Conservation (phyloP, 2,888 invertebrate species). For the Diadromus collaris region DNA sequence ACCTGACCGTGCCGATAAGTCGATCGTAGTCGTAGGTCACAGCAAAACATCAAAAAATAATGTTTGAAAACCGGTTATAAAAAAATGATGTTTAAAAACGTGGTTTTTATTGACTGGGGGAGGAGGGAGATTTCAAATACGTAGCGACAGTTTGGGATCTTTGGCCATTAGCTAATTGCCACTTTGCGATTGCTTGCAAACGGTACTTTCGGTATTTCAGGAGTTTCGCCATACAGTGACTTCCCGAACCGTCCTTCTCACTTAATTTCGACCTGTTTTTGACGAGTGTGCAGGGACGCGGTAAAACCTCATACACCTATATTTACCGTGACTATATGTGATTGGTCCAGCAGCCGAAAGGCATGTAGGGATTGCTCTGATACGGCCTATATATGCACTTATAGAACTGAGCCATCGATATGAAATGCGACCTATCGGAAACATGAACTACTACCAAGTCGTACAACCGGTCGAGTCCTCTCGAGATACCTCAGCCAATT, state of each 20-base stretch:
- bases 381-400: too few species aligned
- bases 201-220: slow-evolving; percentile 10
- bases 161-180: slow-evolving; percentile 72
- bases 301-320: too few species aligned
- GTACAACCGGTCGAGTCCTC: too few species aligned
- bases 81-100: neutral
- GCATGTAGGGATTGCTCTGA: too few species aligned
- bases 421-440: too few species aligned
- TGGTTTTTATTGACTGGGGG: neutral
- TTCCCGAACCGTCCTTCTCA: neutral
- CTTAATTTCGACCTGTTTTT: neutral
- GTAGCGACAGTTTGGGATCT: slow-evolving; percentile 50
- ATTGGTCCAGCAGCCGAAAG: neutral
- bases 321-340: neutral
- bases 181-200: slow-evolving; percentile 68
- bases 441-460: too few species aligned
- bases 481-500: too few species aligned
- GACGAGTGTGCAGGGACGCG: neutral
- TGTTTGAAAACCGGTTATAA: too few species aligned
- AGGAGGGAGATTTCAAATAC: neutral
- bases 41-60: too few species aligned
- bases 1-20: too few species aligned
- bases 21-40: too few species aligned
- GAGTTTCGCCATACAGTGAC: neutral
- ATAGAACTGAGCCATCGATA: too few species aligned